Percentiles rank a stretch among this genome's conserved stretches.
Evolutionary conservation across 2,797 vertebrate genomes (phyloP).

Genomic region (Neoniphon sammara): DNA sequence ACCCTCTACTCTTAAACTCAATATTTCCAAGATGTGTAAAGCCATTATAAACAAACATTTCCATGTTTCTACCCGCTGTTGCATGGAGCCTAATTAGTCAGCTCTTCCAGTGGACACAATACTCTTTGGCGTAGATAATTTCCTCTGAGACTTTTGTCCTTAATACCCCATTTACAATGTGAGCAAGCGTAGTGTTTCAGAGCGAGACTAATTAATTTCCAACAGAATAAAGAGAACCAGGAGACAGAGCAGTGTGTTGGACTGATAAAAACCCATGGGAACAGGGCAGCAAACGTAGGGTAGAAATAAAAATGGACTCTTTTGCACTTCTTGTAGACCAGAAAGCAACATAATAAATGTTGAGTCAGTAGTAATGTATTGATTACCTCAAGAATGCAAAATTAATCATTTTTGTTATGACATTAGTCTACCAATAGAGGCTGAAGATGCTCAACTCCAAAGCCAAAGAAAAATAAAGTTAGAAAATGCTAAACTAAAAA

Average conservation of each 20-base stretch:
- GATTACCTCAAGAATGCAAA: background rate
- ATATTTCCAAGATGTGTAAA: conserved; percentile 38
- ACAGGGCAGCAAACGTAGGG: conserved; percentile 9
- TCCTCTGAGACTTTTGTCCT: conserved; percentile 74
- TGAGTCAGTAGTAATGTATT: conserved; percentile 5
- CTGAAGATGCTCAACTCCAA: background rate
- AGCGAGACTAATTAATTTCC: conserved; percentile 77
- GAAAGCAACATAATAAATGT: conserved; percentile 24
- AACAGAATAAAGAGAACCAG: conserved; percentile 59
- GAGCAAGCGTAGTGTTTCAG: conserved; percentile 60
- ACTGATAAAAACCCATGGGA: conserved; percentile 61
- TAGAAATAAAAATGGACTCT: conserved; percentile 33
- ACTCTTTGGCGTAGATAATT: conserved; percentile 68
- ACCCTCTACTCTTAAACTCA: background rate
- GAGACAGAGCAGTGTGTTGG: conserved; percentile 48
- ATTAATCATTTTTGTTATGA: background rate
- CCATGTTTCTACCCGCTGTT: conserved; percentile 37
- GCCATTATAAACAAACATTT: conserved; percentile 54
- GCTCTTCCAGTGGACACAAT: conserved; percentile 68
- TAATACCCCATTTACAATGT: conserved; percentile 72
- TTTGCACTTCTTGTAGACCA: conserved; percentile 6
- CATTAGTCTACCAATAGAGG: conserved; percentile 2
- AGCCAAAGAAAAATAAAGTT: background rate
- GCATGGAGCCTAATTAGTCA: conserved; percentile 67
- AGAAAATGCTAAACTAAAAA: background rate